phyloP scores from a whole-genome alignment of 2,797 vertebrate genomes.

The Argyrosomus regius region DNA sequence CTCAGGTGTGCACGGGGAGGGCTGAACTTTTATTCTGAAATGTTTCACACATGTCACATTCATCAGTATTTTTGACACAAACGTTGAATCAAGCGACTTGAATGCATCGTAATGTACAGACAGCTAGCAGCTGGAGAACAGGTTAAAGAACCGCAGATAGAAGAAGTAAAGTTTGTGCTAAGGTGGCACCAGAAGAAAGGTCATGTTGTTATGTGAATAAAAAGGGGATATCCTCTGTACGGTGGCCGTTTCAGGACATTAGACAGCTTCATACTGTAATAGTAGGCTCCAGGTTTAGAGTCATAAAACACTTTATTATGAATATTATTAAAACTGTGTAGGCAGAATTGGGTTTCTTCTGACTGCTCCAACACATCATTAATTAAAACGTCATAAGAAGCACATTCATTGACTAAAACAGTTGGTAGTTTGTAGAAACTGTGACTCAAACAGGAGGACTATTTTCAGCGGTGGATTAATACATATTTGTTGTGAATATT shows the following conservation, averaged over 20 bases:
- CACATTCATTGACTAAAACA: not conserved
- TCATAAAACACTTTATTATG: too few species aligned
- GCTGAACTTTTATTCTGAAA: slow-evolving; percentile 8
- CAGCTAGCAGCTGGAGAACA: too few species aligned
- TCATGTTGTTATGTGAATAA: too few species aligned
- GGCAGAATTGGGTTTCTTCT: too few species aligned
- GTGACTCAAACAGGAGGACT: not conserved
- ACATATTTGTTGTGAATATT: not conserved
- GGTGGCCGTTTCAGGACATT: too few species aligned
- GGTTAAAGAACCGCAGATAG: too few species aligned
- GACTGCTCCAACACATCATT: not conserved
- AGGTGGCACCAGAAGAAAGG: too few species aligned
- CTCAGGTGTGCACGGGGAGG: slow-evolving; percentile 18
- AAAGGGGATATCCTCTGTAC: too few species aligned
- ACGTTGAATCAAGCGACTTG: not conserved
- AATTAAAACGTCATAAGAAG: not conserved
- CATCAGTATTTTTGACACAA: not conserved
- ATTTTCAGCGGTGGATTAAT: not conserved
- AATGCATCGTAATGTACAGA: not conserved
- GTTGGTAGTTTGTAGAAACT: not conserved
- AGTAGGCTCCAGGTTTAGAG: too few species aligned
- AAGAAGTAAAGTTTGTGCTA: too few species aligned
- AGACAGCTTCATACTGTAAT: too few species aligned
- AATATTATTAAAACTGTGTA: too few species aligned
- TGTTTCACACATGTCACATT: not conserved